Evolutionary conservation across 2,113 vertebrate genomes (phyloP).

Genomic region (Pomatorhinus ruficollis): DNA sequence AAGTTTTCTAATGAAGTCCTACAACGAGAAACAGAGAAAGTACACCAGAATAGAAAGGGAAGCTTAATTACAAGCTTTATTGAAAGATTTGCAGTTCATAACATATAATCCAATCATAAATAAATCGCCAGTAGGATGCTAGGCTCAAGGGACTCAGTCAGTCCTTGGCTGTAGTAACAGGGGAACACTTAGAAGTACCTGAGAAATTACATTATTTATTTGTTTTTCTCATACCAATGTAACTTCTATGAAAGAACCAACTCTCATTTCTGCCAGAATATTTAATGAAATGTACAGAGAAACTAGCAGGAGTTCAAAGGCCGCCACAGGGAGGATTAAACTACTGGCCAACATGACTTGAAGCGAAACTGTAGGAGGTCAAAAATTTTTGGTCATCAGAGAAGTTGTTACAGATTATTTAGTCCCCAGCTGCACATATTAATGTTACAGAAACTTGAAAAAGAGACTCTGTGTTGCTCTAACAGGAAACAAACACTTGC

Average conservation of each 20-base stretch:
- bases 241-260: neutral
- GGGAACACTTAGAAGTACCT: neutral
- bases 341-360: neutral
- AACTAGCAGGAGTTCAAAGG: neutral
- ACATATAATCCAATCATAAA: neutral
- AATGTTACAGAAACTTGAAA: neutral
- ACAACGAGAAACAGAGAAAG: neutral
- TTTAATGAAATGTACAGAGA: neutral
- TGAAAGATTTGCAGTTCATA: neutral
- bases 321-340: neutral
- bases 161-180: neutral
- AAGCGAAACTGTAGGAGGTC: neutral
- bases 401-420: conserved; percentile 2
- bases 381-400: neutral
- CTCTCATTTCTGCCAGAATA: neutral
- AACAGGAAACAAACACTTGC: neutral
- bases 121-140: neutral
- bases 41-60: neutral
- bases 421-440: neutral
- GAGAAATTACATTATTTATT: neutral
- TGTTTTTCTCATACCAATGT: neutral
- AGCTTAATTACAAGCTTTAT: neutral
- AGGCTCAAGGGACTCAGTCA: neutral
- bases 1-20: neutral
- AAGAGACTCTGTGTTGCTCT: neutral